These are phyloP conservation scores for Perodicticus potto DNA, from an alignment of 2,797 vertebrate species.

Conservation along the genomic window DNA sequence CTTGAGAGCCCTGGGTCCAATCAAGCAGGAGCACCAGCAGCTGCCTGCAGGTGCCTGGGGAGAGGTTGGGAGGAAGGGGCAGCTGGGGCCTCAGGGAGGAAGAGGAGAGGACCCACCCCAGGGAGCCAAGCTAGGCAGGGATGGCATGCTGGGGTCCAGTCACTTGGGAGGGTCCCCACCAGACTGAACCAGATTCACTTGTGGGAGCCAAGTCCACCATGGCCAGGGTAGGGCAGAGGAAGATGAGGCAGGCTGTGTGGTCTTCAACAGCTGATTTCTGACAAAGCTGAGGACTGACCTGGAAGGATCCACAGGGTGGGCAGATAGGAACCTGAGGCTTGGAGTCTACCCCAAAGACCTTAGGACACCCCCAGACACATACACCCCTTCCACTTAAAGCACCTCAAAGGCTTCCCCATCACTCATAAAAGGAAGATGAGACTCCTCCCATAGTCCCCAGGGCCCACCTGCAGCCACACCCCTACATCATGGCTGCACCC, in stretches of 20 bases:
- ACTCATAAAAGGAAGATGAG: not conserved
- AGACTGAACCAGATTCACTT: not conserved
- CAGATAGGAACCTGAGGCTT: not conserved
- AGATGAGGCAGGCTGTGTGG: no score
- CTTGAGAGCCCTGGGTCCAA: not conserved
- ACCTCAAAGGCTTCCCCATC: not conserved
- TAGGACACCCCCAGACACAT: no score
- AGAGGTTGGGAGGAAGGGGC: not conserved
- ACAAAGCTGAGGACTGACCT: not conserved
- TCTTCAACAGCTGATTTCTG: not conserved
- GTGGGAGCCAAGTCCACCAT: not conserved
- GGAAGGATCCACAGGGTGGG: not conserved
- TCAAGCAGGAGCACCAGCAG: not conserved
- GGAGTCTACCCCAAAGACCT: not conserved
- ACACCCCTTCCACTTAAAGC: not conserved
- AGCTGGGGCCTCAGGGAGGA: fast-evolving
- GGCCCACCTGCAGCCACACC: not conserved
- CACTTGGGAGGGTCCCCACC: not conserved
- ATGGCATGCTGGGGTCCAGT: no score
- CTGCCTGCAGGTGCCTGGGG: not conserved
- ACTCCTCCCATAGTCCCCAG: not conserved
- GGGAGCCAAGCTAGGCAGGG: not conserved
- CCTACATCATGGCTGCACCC: not conserved
- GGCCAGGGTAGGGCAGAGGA: not conserved
- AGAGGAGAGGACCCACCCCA: no score